phyloP scores from a whole-genome alignment of 1,140 invertebrate genomes.

The Nephila pilipes region DNA sequence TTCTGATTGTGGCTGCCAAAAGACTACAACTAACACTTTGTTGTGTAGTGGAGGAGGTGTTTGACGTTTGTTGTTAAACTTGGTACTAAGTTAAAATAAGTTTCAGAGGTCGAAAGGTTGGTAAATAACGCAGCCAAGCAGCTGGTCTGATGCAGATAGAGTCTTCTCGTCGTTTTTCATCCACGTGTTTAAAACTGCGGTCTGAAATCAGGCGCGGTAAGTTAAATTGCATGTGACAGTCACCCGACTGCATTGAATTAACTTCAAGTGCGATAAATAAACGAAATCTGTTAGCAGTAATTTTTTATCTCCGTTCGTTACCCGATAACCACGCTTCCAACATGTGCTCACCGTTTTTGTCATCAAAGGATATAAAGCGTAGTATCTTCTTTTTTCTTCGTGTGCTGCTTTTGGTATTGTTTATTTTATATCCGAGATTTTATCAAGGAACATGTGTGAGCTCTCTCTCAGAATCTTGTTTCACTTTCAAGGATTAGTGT shows the following conservation, averaged over 20 bases:
- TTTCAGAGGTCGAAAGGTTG: slow-evolving; percentile 49
- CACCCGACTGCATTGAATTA: not conserved
- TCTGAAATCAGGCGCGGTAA: slow-evolving; percentile 53
- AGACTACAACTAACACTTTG: not conserved
- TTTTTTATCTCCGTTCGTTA: slow-evolving; percentile 49
- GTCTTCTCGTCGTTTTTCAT: slow-evolving; percentile 66
- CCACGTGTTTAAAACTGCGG: slow-evolving; percentile 35
- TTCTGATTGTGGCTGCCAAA: not conserved
- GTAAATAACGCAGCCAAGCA: slow-evolving; percentile 60
- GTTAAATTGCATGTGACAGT: not conserved
- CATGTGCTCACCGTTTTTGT: slow-evolving; percentile 38
- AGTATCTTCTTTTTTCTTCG: not conserved
- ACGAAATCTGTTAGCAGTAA: not conserved
- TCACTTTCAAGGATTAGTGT: not conserved
- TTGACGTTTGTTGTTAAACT: slow-evolving; percentile 10
- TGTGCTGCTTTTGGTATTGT: not conserved
- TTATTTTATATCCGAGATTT: not conserved
- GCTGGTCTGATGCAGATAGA: slow-evolving; percentile 76
- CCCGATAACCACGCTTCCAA: slow-evolving; percentile 26
- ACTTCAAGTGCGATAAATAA: not conserved
- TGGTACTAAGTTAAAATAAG: slow-evolving; percentile 33
- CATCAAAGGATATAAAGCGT: not conserved
- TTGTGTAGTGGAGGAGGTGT: slow-evolving; percentile 3
- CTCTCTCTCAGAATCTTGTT: not conserved
- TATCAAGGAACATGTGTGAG: not conserved